Evolutionary conservation across 2,797 vertebrate species (phyloP).

Genomic region (Uromys caudimaculatus): DNA sequence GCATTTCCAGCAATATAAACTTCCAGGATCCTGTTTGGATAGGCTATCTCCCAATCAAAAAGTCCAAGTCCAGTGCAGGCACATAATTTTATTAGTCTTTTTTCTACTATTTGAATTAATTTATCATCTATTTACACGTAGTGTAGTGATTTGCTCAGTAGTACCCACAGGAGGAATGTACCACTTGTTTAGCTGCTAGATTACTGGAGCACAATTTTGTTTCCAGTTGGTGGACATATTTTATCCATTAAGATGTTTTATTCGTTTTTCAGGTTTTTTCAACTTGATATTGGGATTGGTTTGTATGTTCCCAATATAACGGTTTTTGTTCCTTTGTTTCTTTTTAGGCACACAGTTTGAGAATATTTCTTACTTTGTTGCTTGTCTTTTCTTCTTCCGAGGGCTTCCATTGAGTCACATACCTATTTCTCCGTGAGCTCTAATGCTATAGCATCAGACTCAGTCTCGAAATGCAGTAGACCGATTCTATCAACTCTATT

Average conservation of each 20-base stretch:
- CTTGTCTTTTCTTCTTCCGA: not conserved
- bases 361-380: not conserved
- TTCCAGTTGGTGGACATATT: not conserved
- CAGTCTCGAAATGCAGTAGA: not conserved
- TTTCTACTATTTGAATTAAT: not conserved
- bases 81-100: not conserved
- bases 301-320: not conserved
- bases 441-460: not conserved
- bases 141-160: too few species aligned
- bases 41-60: not conserved
- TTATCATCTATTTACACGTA: not conserved
- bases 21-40: not conserved
- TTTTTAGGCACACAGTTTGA: not conserved
- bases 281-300: slow-evolving; percentile 14
- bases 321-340: not conserved
- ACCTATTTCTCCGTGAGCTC: not conserved
- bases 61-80: not conserved
- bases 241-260: not conserved
- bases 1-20: not conserved
- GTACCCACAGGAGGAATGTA: not conserved
- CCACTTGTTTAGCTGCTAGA: not conserved
- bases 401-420: not conserved
- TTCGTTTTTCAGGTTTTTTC: not conserved
- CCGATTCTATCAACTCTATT: not conserved
- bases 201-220: not conserved